Conservation (phyloP, 1,140 invertebrate species). For the Tribolium castaneum region DNA sequence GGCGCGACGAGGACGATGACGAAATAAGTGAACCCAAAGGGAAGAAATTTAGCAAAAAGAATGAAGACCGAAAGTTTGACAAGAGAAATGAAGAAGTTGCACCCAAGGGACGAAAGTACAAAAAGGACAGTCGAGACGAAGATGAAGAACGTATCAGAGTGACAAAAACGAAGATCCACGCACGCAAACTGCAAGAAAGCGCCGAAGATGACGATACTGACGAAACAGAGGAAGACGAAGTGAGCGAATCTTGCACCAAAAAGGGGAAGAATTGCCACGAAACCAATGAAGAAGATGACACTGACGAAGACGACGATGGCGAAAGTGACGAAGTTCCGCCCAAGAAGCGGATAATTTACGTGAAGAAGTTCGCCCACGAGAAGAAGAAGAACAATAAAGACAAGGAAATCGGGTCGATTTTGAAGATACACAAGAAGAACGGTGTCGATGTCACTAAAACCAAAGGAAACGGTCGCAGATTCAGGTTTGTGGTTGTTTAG, state of each 20-base stretch:
- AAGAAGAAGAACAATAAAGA: slow-evolving; percentile 43
- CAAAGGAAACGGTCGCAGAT: not conserved
- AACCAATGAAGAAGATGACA: not conserved
- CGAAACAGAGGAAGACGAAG: not conserved
- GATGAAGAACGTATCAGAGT: not conserved
- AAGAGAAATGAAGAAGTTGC: not conserved
- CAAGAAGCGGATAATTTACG: slow-evolving; percentile 43
- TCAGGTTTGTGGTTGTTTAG: not conserved
- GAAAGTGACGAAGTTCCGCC: not conserved
- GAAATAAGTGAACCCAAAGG: not conserved
- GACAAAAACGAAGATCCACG: not conserved
- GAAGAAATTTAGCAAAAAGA: not conserved
- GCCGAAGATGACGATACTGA: slow-evolving; percentile 11
- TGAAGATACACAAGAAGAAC: slow-evolving; percentile 42
- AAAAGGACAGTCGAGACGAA: not conserved
- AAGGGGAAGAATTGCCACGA: not conserved
- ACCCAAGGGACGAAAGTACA: not conserved
- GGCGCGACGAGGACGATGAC: not conserved
- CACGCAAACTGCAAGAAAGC: not conserved
- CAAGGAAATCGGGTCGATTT: slow-evolving; percentile 36
- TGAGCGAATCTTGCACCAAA: not conserved
- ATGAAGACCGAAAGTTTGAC: not conserved
- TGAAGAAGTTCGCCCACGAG: slow-evolving; percentile 51
- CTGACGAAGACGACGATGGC: slow-evolving; percentile 16
- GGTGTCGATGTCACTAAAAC: not conserved